These are phyloP conservation scores for Formica selysi DNA, from an alignment of 1,140 invertebrate genomes.

Conservation along the genomic window DNA sequence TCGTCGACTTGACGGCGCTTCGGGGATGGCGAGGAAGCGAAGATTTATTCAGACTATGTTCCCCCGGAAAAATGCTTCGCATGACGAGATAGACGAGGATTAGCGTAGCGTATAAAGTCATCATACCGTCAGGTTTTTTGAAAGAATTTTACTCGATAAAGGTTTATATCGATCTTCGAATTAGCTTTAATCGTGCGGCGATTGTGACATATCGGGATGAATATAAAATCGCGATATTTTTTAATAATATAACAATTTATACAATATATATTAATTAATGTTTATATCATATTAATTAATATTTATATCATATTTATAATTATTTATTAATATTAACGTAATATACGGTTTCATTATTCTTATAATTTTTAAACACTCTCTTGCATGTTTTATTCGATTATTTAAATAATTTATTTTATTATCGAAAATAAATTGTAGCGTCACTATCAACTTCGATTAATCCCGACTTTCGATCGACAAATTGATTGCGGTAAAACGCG, in stretches of 20 bases:
- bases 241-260: neutral
- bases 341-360: no score
- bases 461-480: neutral
- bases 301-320: neutral
- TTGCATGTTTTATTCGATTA: no score
- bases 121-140: neutral
- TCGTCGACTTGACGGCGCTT: conserved; percentile 18
- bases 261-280: neutral
- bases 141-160: neutral
- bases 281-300: neutral
- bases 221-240: neutral
- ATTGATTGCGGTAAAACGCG: neutral
- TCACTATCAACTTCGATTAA: neutral
- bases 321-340: no score
- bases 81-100: conserved; percentile 20
- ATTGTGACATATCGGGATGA: neutral
- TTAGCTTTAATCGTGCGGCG: no score
- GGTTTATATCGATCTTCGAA: neutral
- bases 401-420: neutral
- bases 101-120: conserved; percentile 4
- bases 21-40: neutral
- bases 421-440: neutral
- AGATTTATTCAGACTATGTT: conserved; percentile 45
- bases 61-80: conserved; percentile 6
- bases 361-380: no score